These are phyloP conservation scores for Leptoteleia sp. DNA, from an alignment of 1,140 invertebrate genomes.

Conservation along the genomic window DNA sequence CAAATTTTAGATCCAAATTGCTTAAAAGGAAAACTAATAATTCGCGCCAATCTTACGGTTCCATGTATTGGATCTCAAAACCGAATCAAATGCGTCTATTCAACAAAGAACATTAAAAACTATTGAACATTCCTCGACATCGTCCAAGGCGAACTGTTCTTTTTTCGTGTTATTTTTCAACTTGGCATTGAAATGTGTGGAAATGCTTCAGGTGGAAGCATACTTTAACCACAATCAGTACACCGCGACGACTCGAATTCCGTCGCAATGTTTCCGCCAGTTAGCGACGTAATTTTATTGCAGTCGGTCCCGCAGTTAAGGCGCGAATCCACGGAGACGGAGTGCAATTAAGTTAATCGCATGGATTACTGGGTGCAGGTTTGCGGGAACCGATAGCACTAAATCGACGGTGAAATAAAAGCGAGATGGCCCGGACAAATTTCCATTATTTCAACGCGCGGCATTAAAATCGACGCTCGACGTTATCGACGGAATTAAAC, in stretches of 20 bases:
- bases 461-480: conserved; percentile 64
- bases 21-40: no score
- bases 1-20: no score
- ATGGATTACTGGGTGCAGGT: conserved; percentile 58
- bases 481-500: conserved; percentile 69
- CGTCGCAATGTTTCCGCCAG: conserved; percentile 27
- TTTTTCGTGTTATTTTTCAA: conserved; percentile 1
- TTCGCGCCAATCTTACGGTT: no score
- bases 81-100: no score
- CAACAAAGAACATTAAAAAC: no score
- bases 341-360: conserved; percentile 64
- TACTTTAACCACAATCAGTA: conserved; percentile 23
- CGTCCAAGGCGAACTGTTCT: no score
- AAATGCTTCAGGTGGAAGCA: conserved; percentile 10
- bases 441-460: conserved; percentile 62
- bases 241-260: conserved; percentile 34
- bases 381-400: conserved; percentile 52
- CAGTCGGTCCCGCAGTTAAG: conserved; percentile 32
- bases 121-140: no score
- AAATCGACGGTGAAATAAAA: conserved; percentile 64
- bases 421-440: conserved; percentile 61
- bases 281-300: conserved; percentile 59
- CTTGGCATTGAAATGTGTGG: not conserved
- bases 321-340: conserved; percentile 46
- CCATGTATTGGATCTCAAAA: no score